A percentile compares a stretch with the other conserved stretches of the same genome.
phyloP scores from a whole-genome alignment of 2,797 vertebrate species.

The Eidolon dupreanum region DNA sequence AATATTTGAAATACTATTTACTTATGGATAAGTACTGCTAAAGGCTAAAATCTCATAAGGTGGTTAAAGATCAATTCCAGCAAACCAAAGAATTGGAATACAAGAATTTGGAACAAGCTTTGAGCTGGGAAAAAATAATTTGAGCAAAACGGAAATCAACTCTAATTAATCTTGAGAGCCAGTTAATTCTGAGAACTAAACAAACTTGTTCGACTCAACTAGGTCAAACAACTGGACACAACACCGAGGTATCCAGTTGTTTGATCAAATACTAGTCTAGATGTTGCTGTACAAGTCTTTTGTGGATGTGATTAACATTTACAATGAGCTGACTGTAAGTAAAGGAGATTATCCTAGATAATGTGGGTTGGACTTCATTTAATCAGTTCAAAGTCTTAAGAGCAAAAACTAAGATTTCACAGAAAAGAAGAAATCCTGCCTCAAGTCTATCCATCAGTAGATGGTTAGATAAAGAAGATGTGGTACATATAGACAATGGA shows the following conservation, averaged over 20 bases:
- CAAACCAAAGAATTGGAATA: conserved; percentile 27
- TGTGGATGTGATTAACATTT: not conserved
- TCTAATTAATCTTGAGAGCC: not conserved
- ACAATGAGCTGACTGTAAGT: not conserved
- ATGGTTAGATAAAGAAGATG: not conserved
- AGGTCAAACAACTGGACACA: not conserved
- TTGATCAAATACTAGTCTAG: not conserved
- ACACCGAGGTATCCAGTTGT: not conserved
- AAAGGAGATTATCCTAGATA: not conserved
- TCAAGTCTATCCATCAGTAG: not conserved
- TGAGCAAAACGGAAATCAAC: conserved; percentile 20
- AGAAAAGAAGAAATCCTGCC: not conserved
- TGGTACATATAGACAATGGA: not conserved
- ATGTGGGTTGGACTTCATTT: not conserved
- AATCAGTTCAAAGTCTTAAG: not conserved
- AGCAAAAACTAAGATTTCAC: not conserved
- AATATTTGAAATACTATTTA: conserved; percentile 53
- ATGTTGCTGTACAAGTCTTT: not conserved
- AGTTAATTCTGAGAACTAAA: conserved; percentile 21
- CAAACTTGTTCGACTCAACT: not conserved
- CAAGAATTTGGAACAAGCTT: not conserved
- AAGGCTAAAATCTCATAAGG: not conserved
- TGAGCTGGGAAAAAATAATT: not conserved
- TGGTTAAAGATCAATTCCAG: conserved; percentile 1
- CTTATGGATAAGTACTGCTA: not conserved